Evolutionary conservation across 2,113 vertebrate species (phyloP).

Genomic region (Lagopus leucura): DNA sequence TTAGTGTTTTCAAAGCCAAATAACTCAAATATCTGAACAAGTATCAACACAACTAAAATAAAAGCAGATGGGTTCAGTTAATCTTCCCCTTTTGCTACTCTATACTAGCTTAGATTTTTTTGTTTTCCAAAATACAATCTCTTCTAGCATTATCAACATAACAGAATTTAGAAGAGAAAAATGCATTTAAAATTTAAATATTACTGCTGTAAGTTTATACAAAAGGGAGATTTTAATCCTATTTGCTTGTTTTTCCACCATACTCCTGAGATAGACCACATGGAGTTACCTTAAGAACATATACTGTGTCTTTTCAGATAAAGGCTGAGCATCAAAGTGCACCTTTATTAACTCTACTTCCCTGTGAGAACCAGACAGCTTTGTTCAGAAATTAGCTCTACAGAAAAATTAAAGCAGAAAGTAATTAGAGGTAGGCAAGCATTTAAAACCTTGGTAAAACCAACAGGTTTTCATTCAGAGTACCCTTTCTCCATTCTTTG

Average conservation of each 20-base stretch:
- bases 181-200: background rate
- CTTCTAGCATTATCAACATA: background rate
- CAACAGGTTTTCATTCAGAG: background rate
- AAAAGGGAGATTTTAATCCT: background rate
- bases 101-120: background rate
- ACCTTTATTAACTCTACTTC: background rate
- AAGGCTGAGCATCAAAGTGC: background rate
- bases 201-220: background rate
- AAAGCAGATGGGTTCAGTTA: background rate
- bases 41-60: background rate
- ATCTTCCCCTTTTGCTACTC: background rate
- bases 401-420: background rate
- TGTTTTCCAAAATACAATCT: background rate
- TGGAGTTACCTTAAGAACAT: background rate
- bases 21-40: slow-evolving; percentile 20
- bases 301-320: background rate
- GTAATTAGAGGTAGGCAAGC: background rate
- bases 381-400: background rate
- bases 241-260: background rate
- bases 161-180: background rate
- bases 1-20: slow-evolving; percentile 9
- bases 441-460: background rate
- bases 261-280: background rate
- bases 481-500: background rate
- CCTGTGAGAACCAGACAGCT: rapidly evolving